Base-by-base conservation (phyloP, 2,113 vertebrate species). In the Urocolius indicus region DNA sequence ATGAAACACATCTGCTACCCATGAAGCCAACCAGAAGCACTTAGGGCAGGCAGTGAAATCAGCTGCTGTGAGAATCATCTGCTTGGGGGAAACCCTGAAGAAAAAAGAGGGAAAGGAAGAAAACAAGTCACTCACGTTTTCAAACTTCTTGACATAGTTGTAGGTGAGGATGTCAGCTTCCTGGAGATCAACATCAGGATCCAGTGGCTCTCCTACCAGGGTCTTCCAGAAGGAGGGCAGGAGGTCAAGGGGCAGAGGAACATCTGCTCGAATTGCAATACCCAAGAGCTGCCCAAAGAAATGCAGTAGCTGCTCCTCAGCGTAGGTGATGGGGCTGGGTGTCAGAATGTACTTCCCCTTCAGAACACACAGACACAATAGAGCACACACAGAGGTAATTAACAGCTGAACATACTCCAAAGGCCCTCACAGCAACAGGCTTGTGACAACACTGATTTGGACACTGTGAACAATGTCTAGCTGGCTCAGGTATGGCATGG, bases 181-280 rank as follows among this genome's bases (percentile, higher is more conserved):
- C 95, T 99, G 99, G 45, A 99, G 98, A 97, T 99, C 99, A 43
- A 97, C 69, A 2, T 99, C 99, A 0, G 98, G 98, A 92, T 99
- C 98, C 29, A 99, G 98, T 1, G 98, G 95, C 89, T 99, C 99
- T 2, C 98, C 99, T 26, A 99, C 99, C 82, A 99, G 97, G 7
- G 98, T 99, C 96, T 99, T 99, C 99, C 99, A 99, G 96, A 99
- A 99, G 52, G 99, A 99, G 52, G 99, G 98, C 80, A 99, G 97
- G 13, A 99, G 98, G 94, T 99, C 99, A 90, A 99, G 96, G 6
- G 99, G 99, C 65, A 99, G 98, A 11, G 99, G 99, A 34, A 99
- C 98, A 0, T 99, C 99, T 0, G 99, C 99, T 1, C 99, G 98
- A 54, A 99, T 99, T 21, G 99, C 99, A 1, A 99, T 99, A 13